Base-by-base conservation (phyloP, 2,113 vertebrate genomes). In the Rhinogobius similis region DNA sequence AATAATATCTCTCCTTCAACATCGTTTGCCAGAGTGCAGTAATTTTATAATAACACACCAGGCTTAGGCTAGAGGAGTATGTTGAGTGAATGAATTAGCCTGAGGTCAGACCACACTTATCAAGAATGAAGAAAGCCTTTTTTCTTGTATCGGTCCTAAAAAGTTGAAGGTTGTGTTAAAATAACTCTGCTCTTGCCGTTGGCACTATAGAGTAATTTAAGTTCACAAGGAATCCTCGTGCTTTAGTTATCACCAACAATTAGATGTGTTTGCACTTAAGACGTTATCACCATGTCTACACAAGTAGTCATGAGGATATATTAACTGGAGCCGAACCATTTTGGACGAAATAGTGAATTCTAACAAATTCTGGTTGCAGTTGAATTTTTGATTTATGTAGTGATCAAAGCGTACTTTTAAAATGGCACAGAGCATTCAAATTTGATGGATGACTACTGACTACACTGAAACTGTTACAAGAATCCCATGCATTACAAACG, bases 141-240 rank as follows among this genome's bases (percentile, higher is more conserved):
- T 36, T 36, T 36, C 32, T 27, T 62, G 18, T n/a, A 3, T n/a
- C 32, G 11, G 8, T 62, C 11, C 2, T 38, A 39, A 62, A 69
- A 69, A 70, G 50, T 59, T 8, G 5, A 70, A 23, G 66, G 38
- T 9, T 21, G 29, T 73, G 44, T 9, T 36, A 41, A n/a, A 48
- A 32, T 64, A 12, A 52, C 24, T n/a, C n/a, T 26, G 29, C 39
- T 43, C 18, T 67, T 36, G 43, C 58, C 16, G 3, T 12, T 3
- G 24, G 38, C 29, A 36, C 32, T 36, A 3, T 36, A 36, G 29
- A 32, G 32, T 36, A 36, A 1, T 5, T 3, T 36, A 36, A 36
- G 32, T 36, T 8, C 32, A 36, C 32, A 36, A 36, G 9, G 62
- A 61, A 76, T 48, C 53, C 41, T 21, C 0, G n/a, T n/a, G n/a